Conservation (phyloP, 2,888 invertebrate species). For the Coelogynopora nodosa region DNA sequence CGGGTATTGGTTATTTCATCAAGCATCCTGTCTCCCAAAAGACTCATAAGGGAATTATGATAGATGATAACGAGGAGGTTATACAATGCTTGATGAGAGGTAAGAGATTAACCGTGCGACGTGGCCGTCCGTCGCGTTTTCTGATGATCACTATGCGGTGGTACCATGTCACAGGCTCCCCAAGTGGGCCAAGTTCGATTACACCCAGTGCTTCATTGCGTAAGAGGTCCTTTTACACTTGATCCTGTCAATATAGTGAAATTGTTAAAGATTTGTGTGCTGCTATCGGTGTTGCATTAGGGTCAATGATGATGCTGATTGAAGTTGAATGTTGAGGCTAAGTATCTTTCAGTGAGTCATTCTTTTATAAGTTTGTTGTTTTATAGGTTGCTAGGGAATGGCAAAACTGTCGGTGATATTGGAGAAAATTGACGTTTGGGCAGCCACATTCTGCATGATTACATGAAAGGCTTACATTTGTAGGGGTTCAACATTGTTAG, state of each 20-base stretch:
- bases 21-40: neutral
- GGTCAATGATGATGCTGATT: neutral
- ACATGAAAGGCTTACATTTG: no score
- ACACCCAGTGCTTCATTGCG: slow-evolving; percentile 4
- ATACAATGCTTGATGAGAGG: neutral
- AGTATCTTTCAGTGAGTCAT: neutral
- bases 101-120: neutral
- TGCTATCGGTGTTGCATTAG: neutral
- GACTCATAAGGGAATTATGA: neutral
- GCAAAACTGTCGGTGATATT: neutral
- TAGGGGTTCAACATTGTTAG: no score
- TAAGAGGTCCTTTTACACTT: neutral
- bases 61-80: neutral
- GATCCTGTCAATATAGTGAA: neutral
- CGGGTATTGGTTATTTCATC: neutral
- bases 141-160: neutral
- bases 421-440: neutral
- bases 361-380: neutral
- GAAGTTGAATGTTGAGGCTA: neutral
- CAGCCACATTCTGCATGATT: neutral
- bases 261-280: neutral
- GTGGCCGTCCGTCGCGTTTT: neutral
- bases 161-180: neutral
- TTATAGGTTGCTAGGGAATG: neutral
- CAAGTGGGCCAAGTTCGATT: neutral